Evolutionary conservation across 53 echinoderm and acorn worm genomes (phyloP).

Genomic region (Echinarachnius parma): DNA sequence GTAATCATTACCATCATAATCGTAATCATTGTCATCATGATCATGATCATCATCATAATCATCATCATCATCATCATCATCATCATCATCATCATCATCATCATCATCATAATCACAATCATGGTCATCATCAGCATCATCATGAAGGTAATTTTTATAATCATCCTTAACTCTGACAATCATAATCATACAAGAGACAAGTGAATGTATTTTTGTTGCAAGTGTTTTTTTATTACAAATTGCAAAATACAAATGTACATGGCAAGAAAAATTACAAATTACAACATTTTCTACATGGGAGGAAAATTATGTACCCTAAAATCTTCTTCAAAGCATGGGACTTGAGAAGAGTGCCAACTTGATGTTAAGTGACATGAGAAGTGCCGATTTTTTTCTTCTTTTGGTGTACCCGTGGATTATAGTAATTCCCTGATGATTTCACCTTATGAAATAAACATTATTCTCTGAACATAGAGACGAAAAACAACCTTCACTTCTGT

Average conservation of each 20-base stretch:
- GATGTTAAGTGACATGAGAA: slow-evolving; percentile 19
- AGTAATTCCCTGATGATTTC: too few relatives aligned
- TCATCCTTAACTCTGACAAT: too few relatives aligned
- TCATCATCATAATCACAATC: background rate
- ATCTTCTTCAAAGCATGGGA: slow-evolving; percentile 21
- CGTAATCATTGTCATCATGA: background rate
- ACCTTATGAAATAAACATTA: slow-evolving; percentile 19
- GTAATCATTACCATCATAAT: too few relatives aligned
- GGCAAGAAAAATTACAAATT: slow-evolving; percentile 17
- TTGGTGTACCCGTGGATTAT: too few relatives aligned
- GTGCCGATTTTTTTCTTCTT: too few relatives aligned
- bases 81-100: slow-evolving; percentile 11
- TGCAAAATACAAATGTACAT: slow-evolving; percentile 17
- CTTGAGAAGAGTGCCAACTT: slow-evolving; percentile 23
- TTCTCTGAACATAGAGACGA: slow-evolving; percentile 8
- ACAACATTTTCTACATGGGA: slow-evolving; percentile 10
- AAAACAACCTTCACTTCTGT: slow-evolving; percentile 18
- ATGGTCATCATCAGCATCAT: slow-evolving; percentile 1
- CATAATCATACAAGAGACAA: too few relatives aligned
- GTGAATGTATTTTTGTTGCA: background rate
- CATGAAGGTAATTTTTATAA: too few relatives aligned
- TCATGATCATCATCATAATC: background rate
- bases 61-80: slow-evolving; percentile 1
- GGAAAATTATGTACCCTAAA: slow-evolving; percentile 20
- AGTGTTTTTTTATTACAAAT: slow-evolving; percentile 9